Base-by-base conservation (phyloP, 2,888 invertebrate species). In the Eupithecia vulgata region DNA sequence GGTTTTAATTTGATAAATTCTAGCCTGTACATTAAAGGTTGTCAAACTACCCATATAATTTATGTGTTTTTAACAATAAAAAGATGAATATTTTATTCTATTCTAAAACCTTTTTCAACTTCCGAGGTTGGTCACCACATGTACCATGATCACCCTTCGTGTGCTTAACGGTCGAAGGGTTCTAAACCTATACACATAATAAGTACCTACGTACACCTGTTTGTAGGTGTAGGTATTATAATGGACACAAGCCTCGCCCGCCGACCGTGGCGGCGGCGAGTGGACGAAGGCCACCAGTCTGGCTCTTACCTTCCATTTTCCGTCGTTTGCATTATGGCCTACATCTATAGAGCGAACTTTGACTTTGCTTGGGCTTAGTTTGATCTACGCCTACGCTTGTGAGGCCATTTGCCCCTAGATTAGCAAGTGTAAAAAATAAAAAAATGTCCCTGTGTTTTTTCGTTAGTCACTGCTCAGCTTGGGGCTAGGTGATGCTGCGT, bases 221-320 rank as follows among this genome's bases (percentile, higher is more conserved):
- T 34, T 61, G 57, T 61, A 30, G 2, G 21, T 61, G 30, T 59
- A 30, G 13, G 12, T 61, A 57, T 25, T 57, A 57, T 57, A 25
- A 25, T 52, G 52, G 10, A 52, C n/a, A 15, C 52, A 40, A 35
- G 59, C 59, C 61, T 69, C 45, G 76, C 48, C 25, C 17, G 72
- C 52, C 71, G 78, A 74, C 79, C 79, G 76, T 78, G 79, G 64
- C 35, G 73, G 65, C 67, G 72, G 68, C 61, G 64, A 59, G 70
- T 13, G 71, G 67, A 35, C 61, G 79, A 77, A 77, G 79, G 79
- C 71, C 76, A 73, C 57, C 76, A 3, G 30, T 42, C 70, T 70
- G 52, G 48, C 52, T 73, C 70, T 48, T 72, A 67, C 71, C 64
- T 72, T 59, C 70, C 72, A 67, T 76, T 68, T 71, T 69, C 74